These are phyloP conservation scores for Oxyura jamaicensis DNA, from an alignment of 2,113 vertebrate species.

Conservation along the genomic window DNA sequence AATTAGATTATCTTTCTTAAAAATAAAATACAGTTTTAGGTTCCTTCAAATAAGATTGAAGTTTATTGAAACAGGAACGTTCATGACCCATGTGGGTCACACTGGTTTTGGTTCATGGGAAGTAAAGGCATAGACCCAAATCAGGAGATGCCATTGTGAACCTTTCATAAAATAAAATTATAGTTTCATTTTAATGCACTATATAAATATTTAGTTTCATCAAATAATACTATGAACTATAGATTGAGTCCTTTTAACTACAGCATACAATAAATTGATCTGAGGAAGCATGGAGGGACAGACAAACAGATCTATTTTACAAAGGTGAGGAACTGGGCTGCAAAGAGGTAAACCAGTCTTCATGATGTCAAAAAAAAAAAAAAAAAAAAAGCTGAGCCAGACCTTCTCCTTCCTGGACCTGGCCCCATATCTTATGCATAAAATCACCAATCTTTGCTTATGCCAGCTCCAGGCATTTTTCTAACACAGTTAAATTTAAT, in stretches of 20 bases:
- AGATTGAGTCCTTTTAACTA: not conserved
- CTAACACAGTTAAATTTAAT: not conserved
- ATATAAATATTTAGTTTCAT: not conserved
- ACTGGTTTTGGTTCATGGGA: not conserved
- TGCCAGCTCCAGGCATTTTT: not conserved
- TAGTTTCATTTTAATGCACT: not conserved
- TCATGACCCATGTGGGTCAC: not conserved
- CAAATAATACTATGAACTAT: not conserved
- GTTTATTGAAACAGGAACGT: not conserved
- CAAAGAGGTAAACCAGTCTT: not conserved
- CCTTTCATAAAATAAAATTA: not conserved
- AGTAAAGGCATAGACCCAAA: not conserved
- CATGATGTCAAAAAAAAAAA: not conserved
- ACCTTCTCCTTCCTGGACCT: not conserved
- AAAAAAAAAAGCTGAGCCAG: not conserved
- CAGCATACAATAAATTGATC: not conserved
- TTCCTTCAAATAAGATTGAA: not conserved
- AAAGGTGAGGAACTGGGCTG: not conserved
- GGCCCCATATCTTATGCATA: not conserved
- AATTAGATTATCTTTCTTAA: not conserved
- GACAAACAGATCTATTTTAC: not conserved
- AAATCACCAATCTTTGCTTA: not conserved
- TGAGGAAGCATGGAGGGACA: not conserved
- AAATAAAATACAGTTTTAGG: not conserved
- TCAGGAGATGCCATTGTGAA: not conserved